Conservation (phyloP, 1,140 invertebrate species). For the Diabrotica undecimpunctata region DNA sequence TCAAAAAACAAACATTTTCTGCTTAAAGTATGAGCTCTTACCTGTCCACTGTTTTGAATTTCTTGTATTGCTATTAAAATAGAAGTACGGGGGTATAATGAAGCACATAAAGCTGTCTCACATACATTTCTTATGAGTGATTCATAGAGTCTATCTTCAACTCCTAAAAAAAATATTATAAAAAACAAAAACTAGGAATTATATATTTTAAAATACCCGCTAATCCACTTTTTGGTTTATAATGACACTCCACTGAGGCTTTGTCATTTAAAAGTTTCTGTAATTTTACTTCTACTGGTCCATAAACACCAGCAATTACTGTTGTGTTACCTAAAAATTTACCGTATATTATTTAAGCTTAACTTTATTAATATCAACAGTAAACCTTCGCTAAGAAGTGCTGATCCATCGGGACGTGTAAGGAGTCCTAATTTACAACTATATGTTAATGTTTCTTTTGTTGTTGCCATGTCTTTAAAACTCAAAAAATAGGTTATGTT, state of each 20-base stretch:
- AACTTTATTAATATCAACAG: slow-evolving; percentile 8
- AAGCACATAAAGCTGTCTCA: slow-evolving; percentile 65
- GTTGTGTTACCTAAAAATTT: slow-evolving; percentile 68
- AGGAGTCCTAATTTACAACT: slow-evolving; percentile 67
- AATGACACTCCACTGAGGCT: slow-evolving; percentile 74
- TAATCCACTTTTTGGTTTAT: slow-evolving; percentile 69
- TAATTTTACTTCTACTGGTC: slow-evolving; percentile 75
- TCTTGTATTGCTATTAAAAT: slow-evolving; percentile 81
- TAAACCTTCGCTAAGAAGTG: slow-evolving; percentile 66
- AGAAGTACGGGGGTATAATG: slow-evolving; percentile 72
- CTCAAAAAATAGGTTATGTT: too few species aligned
- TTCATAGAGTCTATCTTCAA: slow-evolving; percentile 71
- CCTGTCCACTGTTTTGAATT: slow-evolving; percentile 78
- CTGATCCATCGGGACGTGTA: slow-evolving; percentile 70
- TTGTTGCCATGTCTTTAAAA: neutral
- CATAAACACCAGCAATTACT: slow-evolving; percentile 74
- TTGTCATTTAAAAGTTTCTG: slow-evolving; percentile 76
- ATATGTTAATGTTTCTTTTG: slow-evolving; percentile 38
- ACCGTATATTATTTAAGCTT: slow-evolving; percentile 23
- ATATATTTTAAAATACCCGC: slow-evolving; percentile 54
- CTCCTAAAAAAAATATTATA: slow-evolving; percentile 47
- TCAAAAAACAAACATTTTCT: too few species aligned
- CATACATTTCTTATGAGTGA: slow-evolving; percentile 70
- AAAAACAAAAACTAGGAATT: neutral
- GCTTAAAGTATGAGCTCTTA: slow-evolving; percentile 48